Percentiles rank a stretch among this genome's conserved stretches.
Evolutionary conservation across 2,797 vertebrate species (phyloP).

Genomic region (Carapus acus): DNA sequence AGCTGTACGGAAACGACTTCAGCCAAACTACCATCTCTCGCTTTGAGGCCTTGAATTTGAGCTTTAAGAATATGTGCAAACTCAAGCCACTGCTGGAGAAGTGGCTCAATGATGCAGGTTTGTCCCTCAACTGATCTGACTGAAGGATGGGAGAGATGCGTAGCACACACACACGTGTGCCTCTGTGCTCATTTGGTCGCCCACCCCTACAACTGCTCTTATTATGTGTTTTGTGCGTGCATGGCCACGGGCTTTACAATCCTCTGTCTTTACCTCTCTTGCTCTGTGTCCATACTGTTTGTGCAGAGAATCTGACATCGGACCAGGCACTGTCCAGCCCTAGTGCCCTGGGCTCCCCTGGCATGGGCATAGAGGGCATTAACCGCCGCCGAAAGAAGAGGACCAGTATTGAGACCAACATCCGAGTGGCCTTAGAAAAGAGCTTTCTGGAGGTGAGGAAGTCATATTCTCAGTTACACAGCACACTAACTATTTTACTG

Average conservation of each 20-base stretch:
- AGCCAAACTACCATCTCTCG: conserved; percentile 99
- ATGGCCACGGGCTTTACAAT: neutral
- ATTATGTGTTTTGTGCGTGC: neutral
- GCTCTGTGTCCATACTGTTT: conserved; percentile 72
- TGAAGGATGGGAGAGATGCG: neutral
- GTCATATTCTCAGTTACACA: conserved; percentile 3
- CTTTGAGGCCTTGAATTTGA: conserved; percentile 99
- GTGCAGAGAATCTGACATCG: conserved; percentile 95
- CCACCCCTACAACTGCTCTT: neutral
- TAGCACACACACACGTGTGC: too few relatives aligned
- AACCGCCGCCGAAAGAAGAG: conserved; percentile 99
- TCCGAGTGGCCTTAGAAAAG: conserved; percentile 99
- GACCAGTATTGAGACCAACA: conserved; percentile 99
- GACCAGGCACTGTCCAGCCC: conserved; percentile 94
- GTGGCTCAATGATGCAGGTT: conserved; percentile 99
- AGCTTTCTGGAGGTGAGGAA: conserved; percentile 97
- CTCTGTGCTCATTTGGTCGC: neutral
- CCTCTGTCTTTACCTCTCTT: conserved; percentile 66
- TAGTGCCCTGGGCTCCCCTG: conserved; percentile 90
- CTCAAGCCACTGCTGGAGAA: conserved; percentile 99
- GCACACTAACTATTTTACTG: too few relatives aligned
- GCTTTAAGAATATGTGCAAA: conserved; percentile 99
- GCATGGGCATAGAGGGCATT: conserved; percentile 91
- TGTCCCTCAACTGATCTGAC: conserved; percentile 59
- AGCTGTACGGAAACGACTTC: conserved; percentile 99